phyloP scores from a whole-genome alignment of 2,888 invertebrate species.

The Heteromurus nitidus region DNA sequence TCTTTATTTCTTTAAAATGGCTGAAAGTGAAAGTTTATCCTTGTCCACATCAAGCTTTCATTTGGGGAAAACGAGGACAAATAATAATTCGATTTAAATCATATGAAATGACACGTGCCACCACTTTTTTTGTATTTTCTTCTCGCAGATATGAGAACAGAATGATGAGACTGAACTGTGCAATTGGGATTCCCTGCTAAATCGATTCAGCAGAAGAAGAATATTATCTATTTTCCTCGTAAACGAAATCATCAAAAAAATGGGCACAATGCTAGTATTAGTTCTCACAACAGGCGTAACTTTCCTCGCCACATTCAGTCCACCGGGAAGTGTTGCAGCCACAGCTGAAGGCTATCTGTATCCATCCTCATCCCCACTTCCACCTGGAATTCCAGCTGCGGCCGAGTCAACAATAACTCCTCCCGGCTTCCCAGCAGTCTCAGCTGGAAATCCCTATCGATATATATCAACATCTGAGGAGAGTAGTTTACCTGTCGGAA shows the following conservation, averaged over 20 bases:
- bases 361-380: conserved; percentile 54
- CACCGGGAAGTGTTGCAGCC: conserved; percentile 54
- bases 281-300: conserved; percentile 50
- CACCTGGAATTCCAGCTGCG: conserved; percentile 30
- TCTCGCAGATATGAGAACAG: no score
- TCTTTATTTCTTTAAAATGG: no score
- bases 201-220: not conserved
- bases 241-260: conserved; percentile 4
- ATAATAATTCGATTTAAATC: no score
- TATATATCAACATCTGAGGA: not conserved
- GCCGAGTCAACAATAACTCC: not conserved
- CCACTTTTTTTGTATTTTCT: no score
- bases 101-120: no score
- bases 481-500: not conserved
- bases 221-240: no score
- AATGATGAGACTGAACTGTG: no score
- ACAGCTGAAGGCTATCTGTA: conserved; percentile 54
- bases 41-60: no score
- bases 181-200: no score
- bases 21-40: no score
- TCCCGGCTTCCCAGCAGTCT: conserved; percentile 2
- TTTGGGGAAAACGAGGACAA: no score
- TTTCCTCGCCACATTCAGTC: conserved; percentile 52
- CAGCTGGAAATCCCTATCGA: conserved; percentile 25
- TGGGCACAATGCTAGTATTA: conserved; percentile 52